Base-by-base conservation (phyloP, 2,797 vertebrate genomes). In the Hippocampus kuda region DNA sequence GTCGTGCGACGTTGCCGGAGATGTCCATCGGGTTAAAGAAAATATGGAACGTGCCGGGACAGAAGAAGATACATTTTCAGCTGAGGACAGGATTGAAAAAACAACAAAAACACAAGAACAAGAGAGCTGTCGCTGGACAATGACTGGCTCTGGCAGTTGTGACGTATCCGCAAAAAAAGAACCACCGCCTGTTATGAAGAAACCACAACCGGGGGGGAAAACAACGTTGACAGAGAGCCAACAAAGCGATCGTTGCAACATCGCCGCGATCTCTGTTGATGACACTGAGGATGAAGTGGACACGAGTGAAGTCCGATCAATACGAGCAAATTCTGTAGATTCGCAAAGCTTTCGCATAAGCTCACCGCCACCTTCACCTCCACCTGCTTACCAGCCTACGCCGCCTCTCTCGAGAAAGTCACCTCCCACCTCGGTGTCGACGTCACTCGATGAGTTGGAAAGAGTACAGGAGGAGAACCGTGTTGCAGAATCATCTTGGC, bases 351-450 rank as follows among this genome's bases (percentile, higher is more conserved):
- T 79, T 5, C 80, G 48, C 54, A 87, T 81, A 61, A 68, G 77
- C 49, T 80, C 87, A 0, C 93, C 94, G 0, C 91, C 94, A 1
- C 92, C 91, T 0, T 93, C 94, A 0, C 94, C 95, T 8, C 96
- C 95, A 0, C 95, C 96, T 0, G 81, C 93, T 74, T 91, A 97
- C 74, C 94, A 93, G 11, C 94, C 93, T 0, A 94, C 94, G 2
- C 94, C 94, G 0, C 95, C 94, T 0, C 93, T 90, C 0, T 81
- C 74, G 12, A 94, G 92, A 87, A 94, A 90, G 77, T 83, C 56
- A 2, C 77, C 84, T 68, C 75, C 76, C 1, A 77, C 78, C 0
- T 89, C 90, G 3, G 81, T 74, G 9, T 88, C 81, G 5, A 69
- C 67, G 0, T 72, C 69, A 8, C 68, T 79, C 18, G 83, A 82